Evolutionary conservation across 2,113 vertebrate species (phyloP), one percentile per base, ranked within the genome.

Genomic region (Brienomyrus brachyistius): DNA sequence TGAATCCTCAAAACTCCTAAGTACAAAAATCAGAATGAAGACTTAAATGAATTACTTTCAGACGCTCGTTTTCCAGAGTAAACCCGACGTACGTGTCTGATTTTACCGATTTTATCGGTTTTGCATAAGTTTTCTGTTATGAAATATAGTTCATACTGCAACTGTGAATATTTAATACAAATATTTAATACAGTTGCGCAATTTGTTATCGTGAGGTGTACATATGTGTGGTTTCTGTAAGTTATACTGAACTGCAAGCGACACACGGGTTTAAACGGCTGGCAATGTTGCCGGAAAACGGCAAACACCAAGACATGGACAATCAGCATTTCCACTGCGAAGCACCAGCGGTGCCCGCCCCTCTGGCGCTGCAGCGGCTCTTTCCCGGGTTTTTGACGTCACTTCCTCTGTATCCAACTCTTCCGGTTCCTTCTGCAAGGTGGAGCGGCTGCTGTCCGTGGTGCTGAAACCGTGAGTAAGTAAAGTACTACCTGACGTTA

Each of bases 381-480:
- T 15, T 77, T 80, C 74, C 74, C 74, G 74, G 31, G 21, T 52
- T 13, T 77, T 43, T 89, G 83, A 90, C 89, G 51, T 87, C 85
- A 90, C 66, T 43, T 87, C 89, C 89, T 80, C 48, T 17, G 15
- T 27, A 66, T 35, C 83, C 56, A 35, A 66, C 45, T 31, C 50
- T 90, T 90, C 89, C 89, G 89, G 89, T 87, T 50, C 66, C 19
- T 80, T 43, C 51, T 87, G 27, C 21, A 77, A 54, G 21, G 82
- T 51, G 89, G 80, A 74, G 31, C n/a, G 66, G 66, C 50, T 77
- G 89, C 89, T 90, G 89, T 87, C 89, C 89, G 82, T 35, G 89
- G 89, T 90, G 84, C 89, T 90, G 89, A 90, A 90, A 54, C 13
- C 59, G 27, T 74, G 50, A 80, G 85, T 87, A 87, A 50, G 59